A percentile compares a stretch with the other conserved stretches of the same genome.
Conservation (phyloP, 2,888 invertebrate genomes). For the Hirtodrosophila alboralis region DNA sequence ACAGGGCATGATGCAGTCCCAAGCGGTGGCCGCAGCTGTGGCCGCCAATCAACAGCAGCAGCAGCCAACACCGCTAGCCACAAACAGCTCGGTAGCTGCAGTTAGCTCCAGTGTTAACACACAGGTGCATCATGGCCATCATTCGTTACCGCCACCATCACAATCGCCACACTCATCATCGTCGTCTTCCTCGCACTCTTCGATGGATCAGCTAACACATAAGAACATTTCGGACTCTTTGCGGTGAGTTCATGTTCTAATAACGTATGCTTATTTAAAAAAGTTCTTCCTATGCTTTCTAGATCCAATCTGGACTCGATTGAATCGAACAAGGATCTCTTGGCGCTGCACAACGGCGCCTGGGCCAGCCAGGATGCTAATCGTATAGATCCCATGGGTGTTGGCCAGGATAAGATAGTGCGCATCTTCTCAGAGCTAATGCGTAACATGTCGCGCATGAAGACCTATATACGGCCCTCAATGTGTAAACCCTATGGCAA, state of each 20-base stretch:
- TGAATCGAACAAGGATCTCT: slow-evolving; percentile 87
- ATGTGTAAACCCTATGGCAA: slow-evolving; percentile 96
- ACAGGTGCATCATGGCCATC: slow-evolving; percentile 63
- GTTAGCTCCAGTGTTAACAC: slow-evolving; percentile 30
- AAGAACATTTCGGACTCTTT: slow-evolving; percentile 80
- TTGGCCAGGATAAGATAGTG: slow-evolving; percentile 93
- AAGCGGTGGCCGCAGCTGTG: slow-evolving; percentile 80
- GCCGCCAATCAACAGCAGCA: slow-evolving; percentile 69
- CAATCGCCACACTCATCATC: slow-evolving; percentile 80
- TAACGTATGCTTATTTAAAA: neutral
- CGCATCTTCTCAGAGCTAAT: slow-evolving; percentile 93
- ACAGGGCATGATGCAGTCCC: slow-evolving; percentile 80
- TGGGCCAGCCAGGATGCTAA: slow-evolving; percentile 84
- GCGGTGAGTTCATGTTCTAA: slow-evolving; percentile 62
- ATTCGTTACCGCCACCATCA: slow-evolving; percentile 78
- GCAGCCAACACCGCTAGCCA: slow-evolving; percentile 43
- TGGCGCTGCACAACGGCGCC: slow-evolving; percentile 89
- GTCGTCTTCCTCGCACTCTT: slow-evolving; percentile 74
- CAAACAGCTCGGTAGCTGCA: slow-evolving; percentile 37
- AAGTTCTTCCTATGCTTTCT: neutral
- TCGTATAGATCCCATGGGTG: slow-evolving; percentile 83
- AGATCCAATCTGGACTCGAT: slow-evolving; percentile 83
- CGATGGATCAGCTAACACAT: slow-evolving; percentile 76
- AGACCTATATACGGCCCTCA: slow-evolving; percentile 93
- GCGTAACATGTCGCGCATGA: slow-evolving; percentile 95